phyloP scores from a whole-genome alignment of 1,140 invertebrate genomes.

The Vollenhovia emeryi region DNA sequence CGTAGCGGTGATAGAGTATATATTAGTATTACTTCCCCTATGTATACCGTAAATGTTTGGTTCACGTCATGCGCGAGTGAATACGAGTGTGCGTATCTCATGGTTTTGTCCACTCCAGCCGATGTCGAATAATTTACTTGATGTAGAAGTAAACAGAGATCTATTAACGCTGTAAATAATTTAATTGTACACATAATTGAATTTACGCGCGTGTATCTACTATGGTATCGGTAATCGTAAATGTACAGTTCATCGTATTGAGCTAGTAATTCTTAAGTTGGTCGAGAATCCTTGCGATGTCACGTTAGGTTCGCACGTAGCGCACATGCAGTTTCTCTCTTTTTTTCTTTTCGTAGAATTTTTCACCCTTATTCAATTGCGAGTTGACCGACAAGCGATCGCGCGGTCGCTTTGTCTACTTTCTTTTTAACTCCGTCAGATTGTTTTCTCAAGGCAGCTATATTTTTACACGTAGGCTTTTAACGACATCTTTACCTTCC shows the following conservation, averaged over 20 bases:
- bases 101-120: constrained; percentile 60
- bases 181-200: constrained; percentile 73
- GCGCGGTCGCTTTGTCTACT: constrained; percentile 1
- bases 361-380: constrained; percentile 68
- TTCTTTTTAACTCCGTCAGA: constrained; percentile 37
- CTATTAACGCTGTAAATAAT: constrained; percentile 75
- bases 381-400: constrained; percentile 52
- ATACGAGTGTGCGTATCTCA: constrained; percentile 4
- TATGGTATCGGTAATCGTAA: constrained; percentile 72
- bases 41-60: not conserved
- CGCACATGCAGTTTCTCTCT: constrained; percentile 37
- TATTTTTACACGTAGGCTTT: constrained; percentile 37
- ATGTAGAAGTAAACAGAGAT: constrained; percentile 64
- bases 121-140: constrained; percentile 68
- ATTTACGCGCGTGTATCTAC: constrained; percentile 70
- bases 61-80: constrained; percentile 25
- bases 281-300: constrained; percentile 74
- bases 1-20: constrained; percentile 13
- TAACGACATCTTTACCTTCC: constrained; percentile 19
- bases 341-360: constrained; percentile 70
- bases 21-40: constrained; percentile 9
- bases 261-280: constrained; percentile 66
- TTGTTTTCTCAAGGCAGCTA: constrained; percentile 1
- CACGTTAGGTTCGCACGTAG: constrained; percentile 62
- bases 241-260: constrained; percentile 63